Evolutionary conservation across 2,113 vertebrate species (phyloP), one percentile per base, ranked within the genome.

Genomic region (Erythrolamprus reginae): DNA sequence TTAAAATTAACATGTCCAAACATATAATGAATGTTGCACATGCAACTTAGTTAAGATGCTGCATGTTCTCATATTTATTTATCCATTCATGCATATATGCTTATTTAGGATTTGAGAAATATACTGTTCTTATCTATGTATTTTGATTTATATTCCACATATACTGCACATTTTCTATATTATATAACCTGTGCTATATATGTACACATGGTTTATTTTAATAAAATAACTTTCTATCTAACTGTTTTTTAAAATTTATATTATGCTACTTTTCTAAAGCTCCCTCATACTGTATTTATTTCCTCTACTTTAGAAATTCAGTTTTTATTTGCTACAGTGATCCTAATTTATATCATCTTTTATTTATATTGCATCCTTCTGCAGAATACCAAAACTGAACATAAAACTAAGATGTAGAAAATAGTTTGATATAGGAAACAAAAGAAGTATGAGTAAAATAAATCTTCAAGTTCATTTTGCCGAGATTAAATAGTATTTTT

Each of bases 361-460:
- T 95, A 96, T 96, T 95, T 96, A 96, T 95, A 92, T 94, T 58
- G 65, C 93, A 84, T 87, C 52, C 94, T 95, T 92, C 94, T 93
- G 92, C 38, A 91, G 97, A 97, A 94, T 88, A 93, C 85, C 94
- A 2, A 87, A 92, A 95, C 94, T 96, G 95, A 96, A 95, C 95
- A 95, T 50, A 90, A 94, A 95, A 89, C 86, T 87, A 82, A 90
- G 61, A 82, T 70, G 90, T 93, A n/a, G n/a, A n/a, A n/a, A n/a
- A n/a, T n/a, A n/a, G 96, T 97, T 95, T n/a, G 83, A 96, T 94
- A 95, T 89, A 91, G 89, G 88, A 94, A 95, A 94, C 94, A 84
- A 94, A 95, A 96, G 38, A 50, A 61, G 77, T 77, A 95, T 91
- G 95, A 96, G 93, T 95, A 93, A 95, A 95, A 97, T 97, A 97